phyloP scores from a whole-genome alignment of 2,113 vertebrate species.

The Odocoileus virginianus region DNA sequence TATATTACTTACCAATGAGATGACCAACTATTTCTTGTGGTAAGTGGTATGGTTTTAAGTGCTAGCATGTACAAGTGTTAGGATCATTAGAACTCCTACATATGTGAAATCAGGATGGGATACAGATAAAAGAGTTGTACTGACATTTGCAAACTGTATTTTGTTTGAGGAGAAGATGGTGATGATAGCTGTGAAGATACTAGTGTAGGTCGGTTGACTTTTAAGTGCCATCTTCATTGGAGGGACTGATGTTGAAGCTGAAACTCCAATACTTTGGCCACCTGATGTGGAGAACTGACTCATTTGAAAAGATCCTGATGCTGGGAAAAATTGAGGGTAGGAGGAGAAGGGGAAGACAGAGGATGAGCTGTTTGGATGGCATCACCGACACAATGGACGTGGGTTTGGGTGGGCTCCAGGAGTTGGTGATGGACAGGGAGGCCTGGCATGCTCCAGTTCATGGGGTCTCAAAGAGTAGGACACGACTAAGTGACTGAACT shows the following conservation, averaged over 20 bases:
- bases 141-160: not conserved
- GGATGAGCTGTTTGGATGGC: not conserved
- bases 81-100: not conserved
- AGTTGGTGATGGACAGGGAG: not conserved
- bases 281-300: not conserved
- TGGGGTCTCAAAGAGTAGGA: not conserved
- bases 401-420: not conserved
- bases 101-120: not conserved
- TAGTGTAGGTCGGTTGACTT: not conserved
- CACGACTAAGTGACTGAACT: accelerated
- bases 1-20: not conserved
- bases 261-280: not conserved
- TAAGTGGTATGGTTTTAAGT: not conserved
- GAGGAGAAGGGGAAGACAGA: not conserved
- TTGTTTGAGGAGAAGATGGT: not conserved
- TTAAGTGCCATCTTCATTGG: not conserved
- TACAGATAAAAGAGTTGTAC: not conserved
- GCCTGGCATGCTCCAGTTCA: accelerated
- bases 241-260: not conserved
- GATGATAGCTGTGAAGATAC: not conserved
- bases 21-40: not conserved
- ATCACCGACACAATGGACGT: not conserved
- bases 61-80: not conserved
- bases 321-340: not conserved
- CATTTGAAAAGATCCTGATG: not conserved